Base-by-base conservation (phyloP, 2,888 invertebrate genomes). In the Notocelia uddmanniana region DNA sequence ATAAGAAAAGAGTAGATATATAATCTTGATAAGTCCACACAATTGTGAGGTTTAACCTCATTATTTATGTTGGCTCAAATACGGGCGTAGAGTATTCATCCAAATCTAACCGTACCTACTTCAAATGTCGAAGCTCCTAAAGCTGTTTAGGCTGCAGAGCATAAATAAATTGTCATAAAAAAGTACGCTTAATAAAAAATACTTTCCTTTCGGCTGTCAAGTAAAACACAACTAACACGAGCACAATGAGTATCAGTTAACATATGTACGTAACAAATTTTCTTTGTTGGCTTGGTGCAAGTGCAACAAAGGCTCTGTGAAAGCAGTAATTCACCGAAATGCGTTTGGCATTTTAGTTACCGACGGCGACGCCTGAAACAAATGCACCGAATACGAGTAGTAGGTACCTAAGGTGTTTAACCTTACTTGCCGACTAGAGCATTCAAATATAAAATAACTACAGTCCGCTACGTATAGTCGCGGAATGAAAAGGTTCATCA, bases 271-370 rank as follows among this genome's bases (percentile, higher is more conserved):
- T 41, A 9, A 37, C 59, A 48, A 26, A 66, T 66, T 66, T 58
- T 58, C 63, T 64, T 66, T 70, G 70, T 70, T 64, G 55, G 18
- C 55, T 31, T 23, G 50, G 23, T 52, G 52, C 19, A 58, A 57
- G 19, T 15, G 37, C 31, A 70, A 70, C 70, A 70, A 70, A 70
- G 41, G 58, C 64, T 9, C 18, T 19, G 64, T 37, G 26, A 52
- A 64, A 66, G 70, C 64, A 70, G 64, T 70, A 70, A 70, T 66
- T 70, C 58, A 66, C 70, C 50, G 50, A 70, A 70, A 70, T 66
- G 58, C 58, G 64, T 70, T 64, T 70, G 59, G 70, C 50, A 66
- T 70, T 70, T 59, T 41, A 70, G 64, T 50, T 58, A 52, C 64
- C 34, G 15, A 58, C 59, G 64, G 23, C 70, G 41, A 23, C 52